Percentiles rank a stretch among this genome's conserved stretches.
These are phyloP conservation scores for Acrobasis suavella DNA, from an alignment of 2,888 invertebrate genomes.

Conservation along the genomic window DNA sequence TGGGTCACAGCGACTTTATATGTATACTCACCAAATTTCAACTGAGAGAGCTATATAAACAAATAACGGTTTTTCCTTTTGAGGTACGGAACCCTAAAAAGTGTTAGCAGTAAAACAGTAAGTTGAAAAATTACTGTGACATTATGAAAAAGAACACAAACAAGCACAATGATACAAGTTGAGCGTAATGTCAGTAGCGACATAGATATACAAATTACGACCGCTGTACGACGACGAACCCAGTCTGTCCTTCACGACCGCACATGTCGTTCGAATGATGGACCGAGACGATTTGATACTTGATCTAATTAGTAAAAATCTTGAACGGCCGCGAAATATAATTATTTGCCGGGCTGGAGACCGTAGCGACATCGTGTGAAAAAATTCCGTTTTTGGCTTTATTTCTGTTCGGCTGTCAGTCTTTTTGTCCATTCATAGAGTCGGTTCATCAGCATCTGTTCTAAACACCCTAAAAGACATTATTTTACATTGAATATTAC, in stretches of 20 bases:
- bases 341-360: background rate
- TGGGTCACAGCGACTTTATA: no score
- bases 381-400: no score
- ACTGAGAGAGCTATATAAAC: no score
- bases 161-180: conserved; percentile 36
- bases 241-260: conserved; percentile 59
- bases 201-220: conserved; percentile 64
- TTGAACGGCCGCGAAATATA: background rate
- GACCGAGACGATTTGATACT: conserved; percentile 51
- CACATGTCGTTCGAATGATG: conserved; percentile 58
- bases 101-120: background rate
- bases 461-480: no score
- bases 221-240: conserved; percentile 59
- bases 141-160: conserved; percentile 27
- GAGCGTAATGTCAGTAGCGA: conserved; percentile 42
- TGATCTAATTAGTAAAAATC: conserved; percentile 15
- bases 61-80: no score
- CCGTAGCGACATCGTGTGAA: no score
- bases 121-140: conserved; percentile 7
- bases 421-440: no score
- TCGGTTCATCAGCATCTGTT: no score
- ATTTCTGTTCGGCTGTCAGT: no score
- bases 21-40: no score
- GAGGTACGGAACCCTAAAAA: background rate
- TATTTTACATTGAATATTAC: no score